A percentile compares a stretch with the other conserved stretches of the same genome.
phyloP scores from a whole-genome alignment of 2,888 invertebrate species.

The Drosophila colorata region DNA sequence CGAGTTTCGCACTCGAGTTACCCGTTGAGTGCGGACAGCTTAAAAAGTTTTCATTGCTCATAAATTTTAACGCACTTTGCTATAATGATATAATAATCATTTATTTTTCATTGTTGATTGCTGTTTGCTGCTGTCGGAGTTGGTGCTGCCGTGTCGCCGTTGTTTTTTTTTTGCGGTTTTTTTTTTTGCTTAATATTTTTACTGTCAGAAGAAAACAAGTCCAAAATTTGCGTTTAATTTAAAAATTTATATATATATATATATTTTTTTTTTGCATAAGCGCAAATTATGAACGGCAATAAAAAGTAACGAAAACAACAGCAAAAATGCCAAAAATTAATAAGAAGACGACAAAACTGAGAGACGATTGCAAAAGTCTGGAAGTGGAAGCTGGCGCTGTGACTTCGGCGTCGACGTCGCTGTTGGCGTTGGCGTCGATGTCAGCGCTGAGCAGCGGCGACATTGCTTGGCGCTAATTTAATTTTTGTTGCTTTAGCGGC shows the following conservation, averaged over 20 bases:
- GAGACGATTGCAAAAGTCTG: conserved; percentile 68
- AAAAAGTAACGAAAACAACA: conserved; percentile 40
- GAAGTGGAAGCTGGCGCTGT: conserved; percentile 24
- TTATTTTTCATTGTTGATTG: conserved; percentile 36
- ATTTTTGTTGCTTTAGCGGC: conserved; percentile 74
- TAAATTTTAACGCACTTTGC: conserved; percentile 74
- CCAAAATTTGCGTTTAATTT: conserved; percentile 68
- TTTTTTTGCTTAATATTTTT: conserved; percentile 45
- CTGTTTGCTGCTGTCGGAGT: conserved; percentile 16
- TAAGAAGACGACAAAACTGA: conserved; percentile 49
- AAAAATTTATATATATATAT: conserved; percentile 29
- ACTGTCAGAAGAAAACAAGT: conserved; percentile 54
- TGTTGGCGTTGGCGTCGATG: conserved; percentile 3
- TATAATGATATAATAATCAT: conserved; percentile 69
- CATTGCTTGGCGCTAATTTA: conserved; percentile 74
- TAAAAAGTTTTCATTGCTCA: conserved; percentile 68
- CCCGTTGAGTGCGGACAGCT: conserved; percentile 20
- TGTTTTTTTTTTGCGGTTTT: neutral
- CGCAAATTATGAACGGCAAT: conserved; percentile 59
- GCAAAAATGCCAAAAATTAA: conserved; percentile 45
- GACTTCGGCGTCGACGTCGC: neutral
- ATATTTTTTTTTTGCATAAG: conserved; percentile 60
- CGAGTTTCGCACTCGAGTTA: conserved; percentile 29
- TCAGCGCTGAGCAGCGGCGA: conserved; percentile 27
- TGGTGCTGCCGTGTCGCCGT: neutral